Percentiles rank a stretch among this genome's conserved stretches.
Evolutionary conservation across 2,113 vertebrate species (phyloP).

Genomic region (Psittacus erithacus): DNA sequence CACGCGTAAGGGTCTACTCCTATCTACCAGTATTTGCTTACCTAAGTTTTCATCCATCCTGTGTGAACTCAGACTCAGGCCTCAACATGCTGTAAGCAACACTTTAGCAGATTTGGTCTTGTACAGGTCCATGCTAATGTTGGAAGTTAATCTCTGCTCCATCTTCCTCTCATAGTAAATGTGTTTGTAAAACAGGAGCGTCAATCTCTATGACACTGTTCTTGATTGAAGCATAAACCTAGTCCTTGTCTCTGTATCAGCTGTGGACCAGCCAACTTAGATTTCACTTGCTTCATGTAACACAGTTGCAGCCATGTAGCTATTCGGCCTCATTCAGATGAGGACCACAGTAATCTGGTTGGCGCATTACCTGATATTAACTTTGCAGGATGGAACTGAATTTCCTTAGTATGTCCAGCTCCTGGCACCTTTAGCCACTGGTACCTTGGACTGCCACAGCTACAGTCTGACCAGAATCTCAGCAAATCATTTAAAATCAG

Average conservation of each 20-base stretch:
- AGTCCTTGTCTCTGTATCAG: not conserved
- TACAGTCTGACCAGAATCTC: not conserved
- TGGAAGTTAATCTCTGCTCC: not conserved
- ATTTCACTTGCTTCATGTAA: not conserved
- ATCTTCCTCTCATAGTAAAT: not conserved
- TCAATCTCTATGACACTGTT: not conserved
- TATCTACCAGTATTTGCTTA: not conserved
- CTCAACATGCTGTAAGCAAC: not conserved
- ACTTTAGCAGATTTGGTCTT: not conserved
- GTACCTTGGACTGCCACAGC: not conserved
- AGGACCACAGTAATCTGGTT: not conserved
- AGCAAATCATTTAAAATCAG: constrained; percentile 2
- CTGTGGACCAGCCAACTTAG: not conserved
- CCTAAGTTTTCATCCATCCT: not conserved
- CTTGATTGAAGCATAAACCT: not conserved
- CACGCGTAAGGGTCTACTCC: not conserved
- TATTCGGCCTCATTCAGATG: not conserved
- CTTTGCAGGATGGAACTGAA: not conserved
- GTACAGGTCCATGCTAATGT: rapidly evolving
- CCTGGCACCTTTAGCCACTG: not conserved
- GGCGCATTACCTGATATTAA: not conserved
- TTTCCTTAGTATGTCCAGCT: not conserved
- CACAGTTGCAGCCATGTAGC: not conserved
- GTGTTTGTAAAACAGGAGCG: not conserved
- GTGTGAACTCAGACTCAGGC: not conserved